These are phyloP conservation scores for Nyctereutes procyonoides DNA, from an alignment of 2,113 vertebrate species.

Conservation along the genomic window DNA sequence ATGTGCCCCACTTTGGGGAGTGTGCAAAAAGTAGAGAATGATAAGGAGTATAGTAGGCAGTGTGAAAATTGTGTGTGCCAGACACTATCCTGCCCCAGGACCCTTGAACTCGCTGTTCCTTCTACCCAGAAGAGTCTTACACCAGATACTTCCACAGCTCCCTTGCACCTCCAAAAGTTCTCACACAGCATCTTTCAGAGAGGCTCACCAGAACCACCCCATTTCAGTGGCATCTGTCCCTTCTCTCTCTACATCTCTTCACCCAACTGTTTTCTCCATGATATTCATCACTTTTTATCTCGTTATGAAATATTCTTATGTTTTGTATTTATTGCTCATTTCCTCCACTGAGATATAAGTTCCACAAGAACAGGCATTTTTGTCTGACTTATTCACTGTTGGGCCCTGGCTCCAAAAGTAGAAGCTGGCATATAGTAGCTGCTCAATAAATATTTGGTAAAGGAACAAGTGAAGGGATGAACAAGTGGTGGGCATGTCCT, in stretches of 20 bases:
- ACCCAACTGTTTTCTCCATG: not conserved
- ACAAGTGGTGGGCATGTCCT: not conserved
- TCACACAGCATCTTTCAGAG: not conserved
- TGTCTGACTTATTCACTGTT: not conserved
- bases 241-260: not conserved
- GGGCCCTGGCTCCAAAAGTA: not conserved
- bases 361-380: not conserved
- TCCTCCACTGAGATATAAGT: not conserved
- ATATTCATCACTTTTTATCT: not conserved
- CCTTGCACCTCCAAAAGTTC: not conserved
- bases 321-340: not conserved
- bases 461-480: not conserved
- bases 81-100: not conserved
- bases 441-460: not conserved
- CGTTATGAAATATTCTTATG: not conserved
- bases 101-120: not conserved
- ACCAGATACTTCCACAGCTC: accelerated
- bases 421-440: not conserved
- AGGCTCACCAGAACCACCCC: accelerated
- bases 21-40: not conserved
- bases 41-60: no score
- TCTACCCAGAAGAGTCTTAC: not conserved
- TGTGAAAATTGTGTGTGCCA: not conserved
- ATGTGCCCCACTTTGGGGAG: no score
- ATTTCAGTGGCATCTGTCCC: not conserved